Evolutionary conservation across 2,797 vertebrate species (phyloP), one percentile per base, ranked within the genome.

Genomic region (Menidia menidia): DNA sequence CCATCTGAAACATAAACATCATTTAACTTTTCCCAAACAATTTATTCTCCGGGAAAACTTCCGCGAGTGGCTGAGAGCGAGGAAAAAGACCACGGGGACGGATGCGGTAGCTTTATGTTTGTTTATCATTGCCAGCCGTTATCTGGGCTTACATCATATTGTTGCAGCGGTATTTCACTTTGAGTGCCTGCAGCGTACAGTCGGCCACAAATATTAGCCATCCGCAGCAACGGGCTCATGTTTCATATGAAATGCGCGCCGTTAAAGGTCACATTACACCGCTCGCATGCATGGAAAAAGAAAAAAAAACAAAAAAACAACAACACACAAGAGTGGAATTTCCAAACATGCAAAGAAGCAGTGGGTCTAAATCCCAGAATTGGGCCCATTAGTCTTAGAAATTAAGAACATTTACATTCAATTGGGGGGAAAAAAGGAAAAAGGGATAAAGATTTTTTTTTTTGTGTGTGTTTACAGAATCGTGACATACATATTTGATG

Each of bases 101-200:
- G 75, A 79, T 59, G 78, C 68, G 55, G 60, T 42, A 75, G 60
- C 50, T 78, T 74, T 45, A 64, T 68, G 63, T 76, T 52, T 80
- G 66, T 82, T 75, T 82, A 62, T 73, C 53, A 53, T n/a, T 2
- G 4, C 44, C n/a, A 3, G 14, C 18, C 55, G 72, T 76, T 81
- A 72, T 87, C 74, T 62, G 33, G 47, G 73, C 61, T 78, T 75
- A 75, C 78, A 83, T 87, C 74, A 83, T 45, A 63, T 60, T 80
- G 60, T 82, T 80, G 75, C 75, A 63, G 73, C 0, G 4, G 47
- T 77, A 64, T 80, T 84, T 80, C 70, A 68, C 78, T 60, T 15
- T 19, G n/a, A 11, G 52, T 58, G 78, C 79, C 75, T 76, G 54
- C 45, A 83, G 84, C 72, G 6, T 33, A 43, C 43, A 55, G 33